Evolutionary conservation across 2,113 vertebrate species (phyloP).

Genomic region (Boleophthalmus pectinirostris): DNA sequence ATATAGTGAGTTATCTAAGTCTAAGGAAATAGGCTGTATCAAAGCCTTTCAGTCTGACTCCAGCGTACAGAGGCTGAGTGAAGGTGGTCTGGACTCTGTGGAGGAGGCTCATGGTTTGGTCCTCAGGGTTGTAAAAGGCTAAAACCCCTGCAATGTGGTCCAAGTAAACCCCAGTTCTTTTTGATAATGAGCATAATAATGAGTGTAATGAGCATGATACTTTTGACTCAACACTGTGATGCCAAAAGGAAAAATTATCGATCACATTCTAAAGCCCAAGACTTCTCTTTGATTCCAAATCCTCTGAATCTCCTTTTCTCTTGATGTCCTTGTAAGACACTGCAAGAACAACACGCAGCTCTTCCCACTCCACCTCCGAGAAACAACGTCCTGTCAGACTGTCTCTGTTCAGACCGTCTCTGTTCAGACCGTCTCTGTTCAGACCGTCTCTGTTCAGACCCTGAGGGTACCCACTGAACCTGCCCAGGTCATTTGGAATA

Average conservation of each 20-base stretch:
- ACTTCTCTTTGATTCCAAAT: slow-evolving; percentile 4
- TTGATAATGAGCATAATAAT: too few relatives aligned
- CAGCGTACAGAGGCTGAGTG: background rate
- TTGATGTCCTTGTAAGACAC: background rate
- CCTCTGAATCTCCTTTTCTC: background rate
- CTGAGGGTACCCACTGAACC: background rate
- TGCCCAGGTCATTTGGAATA: background rate
- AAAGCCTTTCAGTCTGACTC: background rate
- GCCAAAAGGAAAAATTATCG: background rate
- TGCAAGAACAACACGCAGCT: background rate
- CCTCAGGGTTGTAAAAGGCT: background rate
- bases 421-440: too few relatives aligned
- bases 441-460: background rate
- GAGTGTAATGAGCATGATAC: too few relatives aligned
- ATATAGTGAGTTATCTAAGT: background rate
- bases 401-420: too few relatives aligned
- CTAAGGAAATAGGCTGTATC: background rate
- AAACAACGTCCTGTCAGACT: background rate
- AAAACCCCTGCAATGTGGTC: slow-evolving; percentile 2
- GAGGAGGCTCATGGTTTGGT: background rate
- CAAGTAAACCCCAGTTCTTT: slow-evolving; percentile 4
- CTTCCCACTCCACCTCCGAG: slow-evolving; percentile 1
- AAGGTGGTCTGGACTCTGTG: background rate
- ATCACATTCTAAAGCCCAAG: background rate
- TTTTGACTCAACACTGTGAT: background rate